Percentiles rank a stretch among this genome's conserved stretches.
Evolutionary conservation across 1,140 invertebrate species (phyloP).

Genomic region (Popillia japonica): DNA sequence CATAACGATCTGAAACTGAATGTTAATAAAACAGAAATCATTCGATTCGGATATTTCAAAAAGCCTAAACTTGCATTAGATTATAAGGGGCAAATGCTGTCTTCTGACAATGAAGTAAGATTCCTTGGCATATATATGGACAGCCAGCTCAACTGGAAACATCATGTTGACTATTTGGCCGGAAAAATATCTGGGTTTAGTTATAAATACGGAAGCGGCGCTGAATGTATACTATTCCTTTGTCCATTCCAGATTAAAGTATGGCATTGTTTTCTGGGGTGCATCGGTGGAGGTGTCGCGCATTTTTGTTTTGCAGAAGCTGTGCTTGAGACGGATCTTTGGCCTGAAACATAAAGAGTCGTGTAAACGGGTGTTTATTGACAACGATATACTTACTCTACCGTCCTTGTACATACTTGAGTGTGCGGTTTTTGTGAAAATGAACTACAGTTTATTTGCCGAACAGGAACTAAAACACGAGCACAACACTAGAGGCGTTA

Average conservation of each 20-base stretch:
- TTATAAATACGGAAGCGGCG: neutral
- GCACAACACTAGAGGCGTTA: neutral
- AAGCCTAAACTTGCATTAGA: neutral
- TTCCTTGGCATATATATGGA: neutral
- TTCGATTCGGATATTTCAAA: constrained; percentile 13
- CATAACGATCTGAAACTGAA: constrained; percentile 14
- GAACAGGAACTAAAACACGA: neutral
- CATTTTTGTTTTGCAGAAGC: constrained; percentile 24
- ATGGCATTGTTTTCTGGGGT: constrained; percentile 38
- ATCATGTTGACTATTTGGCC: neutral
- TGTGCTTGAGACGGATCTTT: constrained; percentile 15
- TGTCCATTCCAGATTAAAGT: constrained; percentile 22
- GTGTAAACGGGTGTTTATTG: constrained; percentile 16
- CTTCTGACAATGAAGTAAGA: neutral
- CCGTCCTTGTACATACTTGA: constrained; percentile 6
- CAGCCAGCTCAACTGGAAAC: neutral
- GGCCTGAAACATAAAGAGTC: neutral
- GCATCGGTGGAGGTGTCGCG: neutral
- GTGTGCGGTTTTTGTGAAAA: neutral
- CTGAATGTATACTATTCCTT: neutral
- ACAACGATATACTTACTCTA: neutral
- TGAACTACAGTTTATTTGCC: neutral
- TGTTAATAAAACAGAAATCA: constrained; percentile 30
- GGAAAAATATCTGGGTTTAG: neutral
- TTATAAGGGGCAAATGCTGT: neutral